Percentiles rank a stretch among this genome's conserved stretches.
Evolutionary conservation across 2,888 invertebrate genomes (phyloP).

Genomic region (Lochmaea capreae): DNA sequence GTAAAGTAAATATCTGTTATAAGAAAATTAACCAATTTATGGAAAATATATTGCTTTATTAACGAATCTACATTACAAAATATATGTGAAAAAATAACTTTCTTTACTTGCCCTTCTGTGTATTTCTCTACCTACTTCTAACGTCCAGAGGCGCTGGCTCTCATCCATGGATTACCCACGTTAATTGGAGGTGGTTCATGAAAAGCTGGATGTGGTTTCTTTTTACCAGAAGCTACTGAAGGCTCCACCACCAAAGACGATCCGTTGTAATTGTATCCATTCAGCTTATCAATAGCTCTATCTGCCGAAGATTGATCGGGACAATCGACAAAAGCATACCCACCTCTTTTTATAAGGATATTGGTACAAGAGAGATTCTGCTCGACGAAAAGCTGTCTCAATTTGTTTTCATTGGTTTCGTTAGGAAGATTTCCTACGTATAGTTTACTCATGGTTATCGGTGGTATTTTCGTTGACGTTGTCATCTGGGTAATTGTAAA

Average conservation of each 20-base stretch:
- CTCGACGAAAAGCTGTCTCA: slow-evolving; percentile 82
- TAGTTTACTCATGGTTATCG: slow-evolving; percentile 79
- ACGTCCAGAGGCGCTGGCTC: slow-evolving; percentile 35
- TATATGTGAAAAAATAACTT: slow-evolving; percentile 7
- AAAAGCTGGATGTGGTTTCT: slow-evolving; percentile 27
- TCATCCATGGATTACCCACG: slow-evolving; percentile 35
- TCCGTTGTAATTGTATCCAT: slow-evolving; percentile 67
- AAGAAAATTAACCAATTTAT: not conserved
- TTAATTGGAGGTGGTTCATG: slow-evolving; percentile 31
- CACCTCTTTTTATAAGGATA: slow-evolving; percentile 85
- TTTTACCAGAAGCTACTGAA: slow-evolving; percentile 40
- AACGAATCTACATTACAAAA: slow-evolving; percentile 24
- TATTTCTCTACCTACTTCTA: slow-evolving; percentile 12
- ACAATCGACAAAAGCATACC: slow-evolving; percentile 90
- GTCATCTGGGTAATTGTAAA: slow-evolving; percentile 17
- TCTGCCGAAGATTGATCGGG: slow-evolving; percentile 86
- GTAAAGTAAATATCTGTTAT: not conserved
- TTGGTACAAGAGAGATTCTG: slow-evolving; percentile 81
- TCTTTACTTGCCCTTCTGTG: slow-evolving; percentile 1
- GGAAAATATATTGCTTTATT: slow-evolving; percentile 10
- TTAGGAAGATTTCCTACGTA: slow-evolving; percentile 86
- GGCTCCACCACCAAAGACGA: slow-evolving; percentile 41
- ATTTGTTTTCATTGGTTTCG: slow-evolving; percentile 79
- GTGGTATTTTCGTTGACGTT: slow-evolving; percentile 59
- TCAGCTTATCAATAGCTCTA: slow-evolving; percentile 85